Evolutionary conservation across 2,113 vertebrate species (phyloP).

Genomic region (Stigmatopora argus): DNA sequence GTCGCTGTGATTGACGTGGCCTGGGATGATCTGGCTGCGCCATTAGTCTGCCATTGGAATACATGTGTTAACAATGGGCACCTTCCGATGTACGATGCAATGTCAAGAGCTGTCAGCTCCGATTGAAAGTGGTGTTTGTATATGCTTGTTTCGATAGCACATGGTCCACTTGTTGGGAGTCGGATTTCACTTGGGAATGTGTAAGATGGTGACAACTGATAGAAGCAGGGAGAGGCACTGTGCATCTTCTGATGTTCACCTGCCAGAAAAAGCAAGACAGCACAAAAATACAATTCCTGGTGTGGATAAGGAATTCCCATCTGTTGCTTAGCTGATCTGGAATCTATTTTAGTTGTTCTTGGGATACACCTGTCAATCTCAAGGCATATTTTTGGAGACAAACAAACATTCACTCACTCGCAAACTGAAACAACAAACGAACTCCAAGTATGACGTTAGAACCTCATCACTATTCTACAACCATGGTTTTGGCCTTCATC

Average conservation of each 20-base stretch:
- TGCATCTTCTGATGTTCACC: conserved; percentile 27
- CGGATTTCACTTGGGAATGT: conserved; percentile 53
- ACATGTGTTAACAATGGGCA: conserved; percentile 12
- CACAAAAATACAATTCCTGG: conserved; percentile 34
- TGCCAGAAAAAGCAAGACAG: conserved; percentile 23
- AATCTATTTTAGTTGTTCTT: no score
- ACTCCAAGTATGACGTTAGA: background rate
- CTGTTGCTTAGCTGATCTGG: no score
- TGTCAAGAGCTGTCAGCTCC: conserved; percentile 40
- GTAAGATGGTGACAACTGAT: conserved; percentile 51
- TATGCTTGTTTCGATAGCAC: conserved; percentile 21
- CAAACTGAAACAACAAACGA: background rate
- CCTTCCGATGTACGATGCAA: conserved; percentile 23
- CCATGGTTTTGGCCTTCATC: background rate
- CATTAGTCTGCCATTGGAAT: conserved; percentile 20
- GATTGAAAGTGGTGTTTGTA: conserved; percentile 19
- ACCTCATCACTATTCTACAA: background rate
- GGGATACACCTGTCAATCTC: no score
- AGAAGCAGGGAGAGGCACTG: conserved; percentile 27
- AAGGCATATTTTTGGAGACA: background rate
- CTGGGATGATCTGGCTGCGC: conserved; percentile 31
- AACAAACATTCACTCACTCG: background rate
- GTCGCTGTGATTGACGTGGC: conserved; percentile 51
- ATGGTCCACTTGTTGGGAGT: conserved; percentile 30
- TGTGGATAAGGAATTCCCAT: conserved; percentile 20